phyloP scores from a whole-genome alignment of 2,113 vertebrate species.

The Echinops telfairi region DNA sequence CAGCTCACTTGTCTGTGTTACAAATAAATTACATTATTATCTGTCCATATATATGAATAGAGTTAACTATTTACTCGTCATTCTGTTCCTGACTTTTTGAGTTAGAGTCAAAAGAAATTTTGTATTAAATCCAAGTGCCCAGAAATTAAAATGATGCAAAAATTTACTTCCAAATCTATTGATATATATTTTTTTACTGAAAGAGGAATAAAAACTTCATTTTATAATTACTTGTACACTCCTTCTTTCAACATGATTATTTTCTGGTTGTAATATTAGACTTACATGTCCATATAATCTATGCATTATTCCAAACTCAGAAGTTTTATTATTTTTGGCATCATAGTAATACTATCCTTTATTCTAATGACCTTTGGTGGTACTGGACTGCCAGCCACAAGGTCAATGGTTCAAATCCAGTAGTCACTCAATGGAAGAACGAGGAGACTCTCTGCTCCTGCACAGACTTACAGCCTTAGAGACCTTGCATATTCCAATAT shows the following conservation, averaged over 20 bases:
- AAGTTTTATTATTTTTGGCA: slow-evolving; percentile 27
- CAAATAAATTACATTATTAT: slow-evolving; percentile 9
- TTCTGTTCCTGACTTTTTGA: background rate
- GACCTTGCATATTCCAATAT: too few relatives aligned
- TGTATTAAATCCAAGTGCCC: background rate
- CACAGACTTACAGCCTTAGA: too few relatives aligned
- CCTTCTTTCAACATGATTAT: background rate
- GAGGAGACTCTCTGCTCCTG: too few relatives aligned
- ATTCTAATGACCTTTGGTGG: background rate
- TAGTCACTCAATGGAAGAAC: too few relatives aligned
- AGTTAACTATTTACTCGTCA: slow-evolving; percentile 24
- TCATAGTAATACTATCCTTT: slow-evolving; percentile 31
- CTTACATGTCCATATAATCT: background rate
- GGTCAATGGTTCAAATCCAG: too few relatives aligned
- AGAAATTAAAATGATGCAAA: slow-evolving; percentile 15
- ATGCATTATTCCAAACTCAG: slow-evolving; percentile 27
- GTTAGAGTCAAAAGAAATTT: slow-evolving; percentile 10
- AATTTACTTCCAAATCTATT: slow-evolving; percentile 3
- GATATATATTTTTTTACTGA: slow-evolving; percentile 43
- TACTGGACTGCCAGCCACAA: too few relatives aligned
- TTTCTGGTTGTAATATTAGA: slow-evolving; percentile 52
- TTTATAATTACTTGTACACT: slow-evolving; percentile 29
- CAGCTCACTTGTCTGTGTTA: background rate
- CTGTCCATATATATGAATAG: background rate
- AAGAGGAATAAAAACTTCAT: slow-evolving; percentile 27